These are phyloP conservation scores for Xanthostigma xanthostigma DNA, from an alignment of 2,888 invertebrate genomes.

Conservation along the genomic window DNA sequence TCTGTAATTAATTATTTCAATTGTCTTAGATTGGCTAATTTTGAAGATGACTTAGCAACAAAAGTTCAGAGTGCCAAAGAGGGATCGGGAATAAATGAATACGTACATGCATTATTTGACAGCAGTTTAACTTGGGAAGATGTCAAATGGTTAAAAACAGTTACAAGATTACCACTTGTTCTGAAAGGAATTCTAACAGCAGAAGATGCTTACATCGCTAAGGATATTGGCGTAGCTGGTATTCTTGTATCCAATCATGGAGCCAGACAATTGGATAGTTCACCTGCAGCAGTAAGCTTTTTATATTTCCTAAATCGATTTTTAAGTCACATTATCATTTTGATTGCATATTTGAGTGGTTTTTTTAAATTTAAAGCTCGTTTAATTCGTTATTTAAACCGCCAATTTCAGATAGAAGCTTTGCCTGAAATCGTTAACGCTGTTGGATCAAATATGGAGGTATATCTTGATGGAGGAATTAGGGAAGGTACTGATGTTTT, in stretches of 20 bases:
- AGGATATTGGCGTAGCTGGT: conserved; percentile 57
- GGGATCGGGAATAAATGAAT: conserved; percentile 65
- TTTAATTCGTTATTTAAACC: not conserved
- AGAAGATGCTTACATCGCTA: conserved; percentile 70
- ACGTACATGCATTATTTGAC: conserved; percentile 65
- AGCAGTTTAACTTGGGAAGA: conserved; percentile 74
- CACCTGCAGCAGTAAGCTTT: conserved; percentile 55
- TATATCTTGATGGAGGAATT: conserved; percentile 81
- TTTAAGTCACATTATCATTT: no score
- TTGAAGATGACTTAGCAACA: conserved; percentile 38
- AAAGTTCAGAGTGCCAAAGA: conserved; percentile 31
- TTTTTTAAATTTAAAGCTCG: no score
- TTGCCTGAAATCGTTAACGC: conserved; percentile 65
- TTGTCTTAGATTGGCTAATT: conserved; percentile 58
- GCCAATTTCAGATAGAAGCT: conserved; percentile 53
- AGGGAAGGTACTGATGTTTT: conserved; percentile 74
- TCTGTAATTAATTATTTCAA: conserved; percentile 14
- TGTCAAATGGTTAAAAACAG: conserved; percentile 65
- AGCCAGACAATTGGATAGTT: conserved; percentile 76
- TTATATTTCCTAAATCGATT: not conserved
- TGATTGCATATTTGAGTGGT: no score
- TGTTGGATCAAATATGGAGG: conserved; percentile 51
- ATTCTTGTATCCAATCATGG: conserved; percentile 91
- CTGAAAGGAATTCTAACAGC: conserved; percentile 75
- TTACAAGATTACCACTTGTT: conserved; percentile 66